Evolutionary conservation across 53 echinoderm and acorn worm genomes (phyloP).

Genomic region (Paracentrotus lividus): DNA sequence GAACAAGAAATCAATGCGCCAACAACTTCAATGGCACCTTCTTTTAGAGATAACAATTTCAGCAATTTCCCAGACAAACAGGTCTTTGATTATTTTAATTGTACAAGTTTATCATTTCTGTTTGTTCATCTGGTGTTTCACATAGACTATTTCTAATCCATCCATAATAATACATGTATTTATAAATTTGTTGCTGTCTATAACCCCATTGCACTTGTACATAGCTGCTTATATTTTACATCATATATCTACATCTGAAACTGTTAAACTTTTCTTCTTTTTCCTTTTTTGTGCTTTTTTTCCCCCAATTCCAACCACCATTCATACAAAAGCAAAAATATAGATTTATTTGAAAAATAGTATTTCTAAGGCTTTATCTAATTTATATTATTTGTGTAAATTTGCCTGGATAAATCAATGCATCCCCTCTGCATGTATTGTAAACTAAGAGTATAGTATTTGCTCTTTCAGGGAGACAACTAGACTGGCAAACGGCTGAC

Average conservation of each 20-base stretch:
- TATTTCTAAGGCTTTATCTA: not conserved
- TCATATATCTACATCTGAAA: too few species aligned
- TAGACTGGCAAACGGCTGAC: too few species aligned
- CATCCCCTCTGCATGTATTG: not conserved
- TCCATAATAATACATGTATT: too few species aligned
- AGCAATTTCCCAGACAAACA: not conserved
- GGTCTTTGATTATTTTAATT: not conserved
- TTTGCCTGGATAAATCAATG: not conserved
- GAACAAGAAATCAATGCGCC: too few species aligned
- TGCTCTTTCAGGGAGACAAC: too few species aligned
- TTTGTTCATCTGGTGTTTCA: not conserved
- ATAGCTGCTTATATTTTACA: too few species aligned
- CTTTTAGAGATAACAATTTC: not conserved
- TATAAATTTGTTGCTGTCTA: not conserved
- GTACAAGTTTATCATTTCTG: not conserved
- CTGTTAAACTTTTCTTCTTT: not conserved
- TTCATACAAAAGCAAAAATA: not conserved
- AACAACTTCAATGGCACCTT: too few species aligned
- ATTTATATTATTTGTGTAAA: not conserved
- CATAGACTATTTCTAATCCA: constrained; percentile 6
- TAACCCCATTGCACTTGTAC: not conserved
- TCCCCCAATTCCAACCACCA: not conserved
- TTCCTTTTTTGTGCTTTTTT: not conserved
- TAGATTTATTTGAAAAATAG: too few species aligned
- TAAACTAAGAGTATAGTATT: too few species aligned